These are phyloP conservation scores for Acanthochromis polyacanthus DNA, from an alignment of 2,113 vertebrate genomes.

Conservation along the genomic window DNA sequence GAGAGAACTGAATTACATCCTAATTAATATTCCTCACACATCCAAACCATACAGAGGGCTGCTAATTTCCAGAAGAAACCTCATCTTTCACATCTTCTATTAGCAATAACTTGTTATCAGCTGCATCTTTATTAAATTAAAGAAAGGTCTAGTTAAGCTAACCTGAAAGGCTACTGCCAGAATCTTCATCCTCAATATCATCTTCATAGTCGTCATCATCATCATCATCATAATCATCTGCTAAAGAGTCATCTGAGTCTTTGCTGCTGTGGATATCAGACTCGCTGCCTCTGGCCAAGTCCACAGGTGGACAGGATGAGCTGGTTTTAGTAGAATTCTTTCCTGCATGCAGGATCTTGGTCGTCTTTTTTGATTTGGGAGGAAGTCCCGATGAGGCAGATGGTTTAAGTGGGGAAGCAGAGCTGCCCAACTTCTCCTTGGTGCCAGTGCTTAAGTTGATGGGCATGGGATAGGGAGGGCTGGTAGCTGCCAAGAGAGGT, in stretches of 20 bases:
- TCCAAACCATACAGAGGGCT: conserved; percentile 9
- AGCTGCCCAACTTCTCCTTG: conserved; percentile 82
- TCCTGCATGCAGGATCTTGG: conserved; percentile 70
- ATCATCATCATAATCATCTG: conserved; percentile 87
- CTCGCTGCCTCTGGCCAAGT: conserved; percentile 88
- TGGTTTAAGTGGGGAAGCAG: conserved; percentile 67
- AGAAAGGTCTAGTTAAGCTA: conserved; percentile 16
- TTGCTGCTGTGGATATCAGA: conserved; percentile 92
- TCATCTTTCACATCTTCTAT: conserved; percentile 11
- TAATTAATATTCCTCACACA: conserved; percentile 51
- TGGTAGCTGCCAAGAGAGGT: conserved; percentile 77
- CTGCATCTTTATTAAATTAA: conserved; percentile 12
- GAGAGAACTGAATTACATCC: conserved; percentile 21
- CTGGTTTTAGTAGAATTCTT: conserved; percentile 77
- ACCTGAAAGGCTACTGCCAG: conserved; percentile 96
- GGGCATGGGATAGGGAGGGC: conserved; percentile 84
- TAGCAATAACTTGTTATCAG: not conserved
- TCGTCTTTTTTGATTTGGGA: conserved; percentile 84
- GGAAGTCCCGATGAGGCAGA: conserved; percentile 82
- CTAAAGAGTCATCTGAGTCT: conserved; percentile 93
- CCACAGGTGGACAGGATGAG: conserved; percentile 81
- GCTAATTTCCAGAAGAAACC: conserved; percentile 1
- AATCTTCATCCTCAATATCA: conserved; percentile 83
- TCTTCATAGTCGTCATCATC: conserved; percentile 86
- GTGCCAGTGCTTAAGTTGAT: conserved; percentile 89